Evolutionary conservation across 2,113 vertebrate species (phyloP).

Genomic region (Xenopus borealis): DNA sequence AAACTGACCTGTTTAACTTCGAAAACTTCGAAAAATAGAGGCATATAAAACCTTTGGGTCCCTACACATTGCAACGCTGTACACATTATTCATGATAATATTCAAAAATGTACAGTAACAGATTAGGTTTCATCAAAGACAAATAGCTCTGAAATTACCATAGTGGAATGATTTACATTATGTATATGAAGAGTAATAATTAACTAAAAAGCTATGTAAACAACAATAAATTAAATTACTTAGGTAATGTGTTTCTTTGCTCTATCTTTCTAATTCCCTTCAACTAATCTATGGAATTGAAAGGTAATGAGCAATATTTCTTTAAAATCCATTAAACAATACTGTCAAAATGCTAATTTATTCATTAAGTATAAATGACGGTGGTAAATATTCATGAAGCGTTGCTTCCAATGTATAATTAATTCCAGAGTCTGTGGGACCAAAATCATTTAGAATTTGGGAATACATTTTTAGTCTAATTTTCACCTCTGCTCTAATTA

Average conservation of each 20-base stretch:
- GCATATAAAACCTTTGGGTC: no score
- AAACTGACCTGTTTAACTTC: no score
- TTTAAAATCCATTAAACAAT: constrained; percentile 76
- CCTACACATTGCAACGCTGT: no score
- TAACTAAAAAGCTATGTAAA: constrained; percentile 36
- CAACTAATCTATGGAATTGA: constrained; percentile 70
- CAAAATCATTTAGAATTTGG: constrained; percentile 62
- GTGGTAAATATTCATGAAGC: constrained; percentile 80
- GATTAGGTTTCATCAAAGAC: background rate
- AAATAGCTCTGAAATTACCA: background rate
- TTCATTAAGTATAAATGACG: constrained; percentile 81
- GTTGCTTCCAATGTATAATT: constrained; percentile 73
- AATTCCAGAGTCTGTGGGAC: constrained; percentile 72
- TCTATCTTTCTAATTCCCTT: constrained; percentile 70
- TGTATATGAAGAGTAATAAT: background rate
- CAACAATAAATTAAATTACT: constrained; percentile 39
- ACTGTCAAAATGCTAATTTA: constrained; percentile 79
- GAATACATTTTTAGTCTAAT: background rate
- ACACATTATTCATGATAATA: background rate
- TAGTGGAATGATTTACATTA: constrained; percentile 18
- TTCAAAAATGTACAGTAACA: background rate
- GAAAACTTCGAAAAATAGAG: no score
- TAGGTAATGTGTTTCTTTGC: constrained; percentile 53
- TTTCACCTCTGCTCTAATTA: no score
- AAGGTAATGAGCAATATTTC: constrained; percentile 75